Evolutionary conservation across 2,113 vertebrate genomes (phyloP).

Genomic region (Tachysurus fulvidraco): DNA sequence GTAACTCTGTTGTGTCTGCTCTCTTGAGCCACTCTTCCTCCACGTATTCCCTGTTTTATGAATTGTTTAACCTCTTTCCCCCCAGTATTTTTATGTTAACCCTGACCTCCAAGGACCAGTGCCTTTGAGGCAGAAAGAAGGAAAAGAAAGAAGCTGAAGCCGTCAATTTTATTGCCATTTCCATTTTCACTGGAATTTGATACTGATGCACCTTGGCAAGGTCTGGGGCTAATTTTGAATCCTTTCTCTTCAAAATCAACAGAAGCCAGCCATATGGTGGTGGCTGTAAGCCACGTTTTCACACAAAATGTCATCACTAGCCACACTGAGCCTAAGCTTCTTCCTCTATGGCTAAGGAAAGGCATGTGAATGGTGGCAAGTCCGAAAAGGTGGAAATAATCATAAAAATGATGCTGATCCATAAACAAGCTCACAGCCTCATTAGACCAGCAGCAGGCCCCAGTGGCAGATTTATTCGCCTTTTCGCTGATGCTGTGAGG

Average conservation of each 20-base stretch:
- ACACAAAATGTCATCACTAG: constrained; percentile 77
- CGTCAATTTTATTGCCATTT: constrained; percentile 84
- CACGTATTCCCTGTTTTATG: constrained; percentile 58
- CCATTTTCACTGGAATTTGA: constrained; percentile 85
- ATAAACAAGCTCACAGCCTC: constrained; percentile 94
- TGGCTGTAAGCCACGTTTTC: constrained; percentile 68
- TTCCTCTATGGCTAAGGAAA: constrained; percentile 76
- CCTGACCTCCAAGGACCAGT: constrained; percentile 72
- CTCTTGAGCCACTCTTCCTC: constrained; percentile 35
- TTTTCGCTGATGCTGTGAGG: constrained; percentile 86
- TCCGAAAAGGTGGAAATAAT: constrained; percentile 91
- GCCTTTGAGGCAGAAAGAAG: constrained; percentile 61
- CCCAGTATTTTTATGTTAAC: constrained; percentile 65
- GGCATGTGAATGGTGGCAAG: constrained; percentile 64
- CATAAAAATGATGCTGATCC: constrained; percentile 91
- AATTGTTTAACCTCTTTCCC: constrained; percentile 76
- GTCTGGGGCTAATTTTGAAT: constrained; percentile 77
- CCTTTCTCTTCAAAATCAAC: constrained; percentile 64
- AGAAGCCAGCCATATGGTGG: constrained; percentile 69
- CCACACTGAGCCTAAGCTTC: constrained; percentile 72
- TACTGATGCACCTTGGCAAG: constrained; percentile 78
- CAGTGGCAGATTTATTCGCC: constrained; percentile 86
- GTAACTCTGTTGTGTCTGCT: constrained; percentile 64
- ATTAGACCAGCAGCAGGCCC: constrained; percentile 93
- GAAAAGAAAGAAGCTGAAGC: constrained; percentile 65